Percentiles rank a stretch among this genome's conserved stretches.
Evolutionary conservation across 2,113 vertebrate species (phyloP).

Genomic region (Ovis canadensis): DNA sequence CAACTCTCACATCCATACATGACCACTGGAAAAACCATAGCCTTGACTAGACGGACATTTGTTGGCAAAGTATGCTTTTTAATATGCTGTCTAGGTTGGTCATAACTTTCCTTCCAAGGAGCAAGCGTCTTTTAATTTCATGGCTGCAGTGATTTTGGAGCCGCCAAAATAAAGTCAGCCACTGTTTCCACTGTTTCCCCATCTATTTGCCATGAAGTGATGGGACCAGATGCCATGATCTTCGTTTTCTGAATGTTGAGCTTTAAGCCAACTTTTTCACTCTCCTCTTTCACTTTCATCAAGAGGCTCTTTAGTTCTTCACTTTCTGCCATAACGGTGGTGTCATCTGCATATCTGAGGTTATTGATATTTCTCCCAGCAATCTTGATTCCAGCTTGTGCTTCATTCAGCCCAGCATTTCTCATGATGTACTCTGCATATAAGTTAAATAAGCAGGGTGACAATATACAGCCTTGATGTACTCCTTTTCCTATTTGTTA

Average conservation of each 20-base stretch:
- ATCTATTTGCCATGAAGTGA: neutral
- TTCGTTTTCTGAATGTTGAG: neutral
- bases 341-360: neutral
- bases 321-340: neutral
- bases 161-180: rapidly evolving
- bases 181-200: neutral
- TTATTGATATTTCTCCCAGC: neutral
- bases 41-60: neutral
- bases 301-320: neutral
- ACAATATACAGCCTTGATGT: neutral
- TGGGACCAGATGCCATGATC: neutral
- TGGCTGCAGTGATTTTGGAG: neutral
- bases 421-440: neutral
- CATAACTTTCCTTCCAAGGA: neutral
- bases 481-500: neutral
- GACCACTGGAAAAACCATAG: neutral
- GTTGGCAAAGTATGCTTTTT: neutral
- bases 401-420: neutral
- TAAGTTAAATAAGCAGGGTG: neutral
- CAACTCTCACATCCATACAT: neutral
- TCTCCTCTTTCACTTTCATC: neutral
- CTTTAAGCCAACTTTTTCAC: neutral
- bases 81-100: neutral
- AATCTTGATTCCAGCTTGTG: neutral
- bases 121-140: neutral